Evolutionary conservation across 2,888 invertebrate genomes (phyloP).

Genomic region (Drosophila mimica): DNA sequence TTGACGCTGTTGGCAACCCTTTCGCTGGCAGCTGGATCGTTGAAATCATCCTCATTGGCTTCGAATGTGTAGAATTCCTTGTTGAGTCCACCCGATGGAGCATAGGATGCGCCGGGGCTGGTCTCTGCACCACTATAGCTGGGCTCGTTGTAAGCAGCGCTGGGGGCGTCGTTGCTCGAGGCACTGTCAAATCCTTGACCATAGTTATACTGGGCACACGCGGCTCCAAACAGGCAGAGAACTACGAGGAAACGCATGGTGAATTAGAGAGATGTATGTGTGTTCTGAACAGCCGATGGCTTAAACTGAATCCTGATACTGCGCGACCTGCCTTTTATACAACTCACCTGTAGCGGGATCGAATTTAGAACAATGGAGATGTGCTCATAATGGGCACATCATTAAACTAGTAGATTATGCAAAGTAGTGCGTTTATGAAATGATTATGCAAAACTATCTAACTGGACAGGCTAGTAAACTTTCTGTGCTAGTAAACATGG

Average conservation of each 20-base stretch:
- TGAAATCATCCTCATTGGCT: slow-evolving; percentile 75
- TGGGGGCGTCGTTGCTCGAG: slow-evolving; percentile 50
- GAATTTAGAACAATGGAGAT: slow-evolving; percentile 62
- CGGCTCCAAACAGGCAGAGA: slow-evolving; percentile 72
- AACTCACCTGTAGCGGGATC: slow-evolving; percentile 37
- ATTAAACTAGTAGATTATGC: slow-evolving; percentile 74
- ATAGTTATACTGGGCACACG: slow-evolving; percentile 79
- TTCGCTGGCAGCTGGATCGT: slow-evolving; percentile 66
- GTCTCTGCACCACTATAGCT: slow-evolving; percentile 43
- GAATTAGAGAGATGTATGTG: slow-evolving; percentile 18
- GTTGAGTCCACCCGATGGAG: slow-evolving; percentile 61
- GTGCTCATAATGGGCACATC: slow-evolving; percentile 65
- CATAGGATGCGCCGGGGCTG: slow-evolving; percentile 41
- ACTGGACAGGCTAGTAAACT: slow-evolving; percentile 60
- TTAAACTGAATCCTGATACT: slow-evolving; percentile 74
- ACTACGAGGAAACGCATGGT: slow-evolving; percentile 70
- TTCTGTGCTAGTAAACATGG: slow-evolving; percentile 60
- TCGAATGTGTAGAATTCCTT: slow-evolving; percentile 78
- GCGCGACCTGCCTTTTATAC: slow-evolving; percentile 63
- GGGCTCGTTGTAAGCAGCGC: slow-evolving; percentile 23
- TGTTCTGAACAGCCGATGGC: slow-evolving; percentile 59
- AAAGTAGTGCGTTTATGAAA: slow-evolving; percentile 76
- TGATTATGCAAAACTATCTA: slow-evolving; percentile 76
- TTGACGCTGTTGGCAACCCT: slow-evolving; percentile 59
- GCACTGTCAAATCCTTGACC: slow-evolving; percentile 54